Evolutionary conservation across 2,888 invertebrate species (phyloP).

Genomic region (Crepidodera aurea): DNA sequence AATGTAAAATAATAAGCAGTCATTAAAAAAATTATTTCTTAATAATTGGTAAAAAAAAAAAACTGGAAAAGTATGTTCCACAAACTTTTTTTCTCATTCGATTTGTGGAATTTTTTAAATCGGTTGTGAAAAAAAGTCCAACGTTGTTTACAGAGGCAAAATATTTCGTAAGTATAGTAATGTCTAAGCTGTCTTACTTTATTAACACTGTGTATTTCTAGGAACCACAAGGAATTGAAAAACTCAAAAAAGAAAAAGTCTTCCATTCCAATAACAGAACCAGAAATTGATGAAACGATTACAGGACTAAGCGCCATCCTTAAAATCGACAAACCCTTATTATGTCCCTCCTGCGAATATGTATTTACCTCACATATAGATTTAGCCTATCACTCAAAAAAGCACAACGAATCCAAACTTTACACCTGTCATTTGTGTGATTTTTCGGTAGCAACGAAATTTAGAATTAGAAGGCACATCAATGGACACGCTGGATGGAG

Average conservation of each 20-base stretch:
- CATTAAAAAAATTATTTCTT: no score
- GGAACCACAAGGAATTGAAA: slow-evolving; percentile 6
- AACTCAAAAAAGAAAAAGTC: slow-evolving; percentile 31
- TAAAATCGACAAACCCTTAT: slow-evolving; percentile 57
- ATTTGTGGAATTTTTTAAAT: no score
- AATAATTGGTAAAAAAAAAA: no score
- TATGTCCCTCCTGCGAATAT: slow-evolving; percentile 65
- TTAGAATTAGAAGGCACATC: slow-evolving; percentile 57
- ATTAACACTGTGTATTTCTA: slow-evolving; percentile 16
- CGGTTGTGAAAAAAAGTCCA: no score
- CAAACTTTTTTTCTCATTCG: no score
- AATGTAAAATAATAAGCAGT: no score
- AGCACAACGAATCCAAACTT: slow-evolving; percentile 47
- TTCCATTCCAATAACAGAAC: slow-evolving; percentile 7
- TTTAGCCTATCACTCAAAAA: slow-evolving; percentile 51
- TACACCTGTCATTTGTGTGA: slow-evolving; percentile 54
- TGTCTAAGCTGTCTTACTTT: no score
- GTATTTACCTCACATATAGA: slow-evolving; percentile 59
- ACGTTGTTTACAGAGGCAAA: no score
- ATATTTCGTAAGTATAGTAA: no score
- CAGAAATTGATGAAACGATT: slow-evolving; percentile 32
- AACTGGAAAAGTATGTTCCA: no score
- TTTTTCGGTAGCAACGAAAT: slow-evolving; percentile 52
- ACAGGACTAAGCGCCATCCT: slow-evolving; percentile 33
- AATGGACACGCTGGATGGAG: slow-evolving; percentile 58